phyloP scores from a whole-genome alignment of 1,140 invertebrate genomes.

The Sycobia sp. region DNA sequence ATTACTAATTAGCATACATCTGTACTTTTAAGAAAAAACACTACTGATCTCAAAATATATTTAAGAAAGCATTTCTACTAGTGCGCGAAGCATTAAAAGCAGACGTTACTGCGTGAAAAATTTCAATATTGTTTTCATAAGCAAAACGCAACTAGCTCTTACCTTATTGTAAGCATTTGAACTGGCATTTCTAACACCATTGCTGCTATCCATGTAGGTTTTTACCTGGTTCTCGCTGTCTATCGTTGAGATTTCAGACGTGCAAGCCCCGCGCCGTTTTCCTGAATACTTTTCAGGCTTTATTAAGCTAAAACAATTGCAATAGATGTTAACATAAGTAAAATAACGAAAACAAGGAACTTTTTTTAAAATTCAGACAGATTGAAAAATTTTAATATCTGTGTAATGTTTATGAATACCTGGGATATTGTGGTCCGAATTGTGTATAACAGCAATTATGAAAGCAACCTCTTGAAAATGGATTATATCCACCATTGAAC shows the following conservation, averaged over 20 bases:
- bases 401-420: constrained; percentile 73
- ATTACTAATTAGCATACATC: not conserved
- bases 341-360: no score
- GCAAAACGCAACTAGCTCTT: constrained; percentile 55
- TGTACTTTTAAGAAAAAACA: constrained; percentile 12
- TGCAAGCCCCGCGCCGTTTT: constrained; percentile 57
- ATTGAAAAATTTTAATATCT: not conserved
- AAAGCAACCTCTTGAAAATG: constrained; percentile 92
- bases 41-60: not conserved
- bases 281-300: constrained; percentile 61
- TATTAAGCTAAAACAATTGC: constrained; percentile 52
- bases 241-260: constrained; percentile 61
- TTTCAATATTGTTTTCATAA: not conserved
- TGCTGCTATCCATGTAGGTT: constrained; percentile 95
- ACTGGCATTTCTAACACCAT: constrained; percentile 80
- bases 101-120: not conserved
- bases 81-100: constrained; percentile 12
- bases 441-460: constrained; percentile 93
- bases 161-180: constrained; percentile 94
- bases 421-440: constrained; percentile 95
- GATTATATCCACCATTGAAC: constrained; percentile 96
- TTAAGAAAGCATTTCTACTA: constrained; percentile 7
- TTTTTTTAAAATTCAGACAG: constrained; percentile 19
- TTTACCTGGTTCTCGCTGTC: constrained; percentile 82
- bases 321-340: not conserved